Base-by-base conservation (phyloP, 2,113 vertebrate genomes). In the Circaetus gallicus region DNA sequence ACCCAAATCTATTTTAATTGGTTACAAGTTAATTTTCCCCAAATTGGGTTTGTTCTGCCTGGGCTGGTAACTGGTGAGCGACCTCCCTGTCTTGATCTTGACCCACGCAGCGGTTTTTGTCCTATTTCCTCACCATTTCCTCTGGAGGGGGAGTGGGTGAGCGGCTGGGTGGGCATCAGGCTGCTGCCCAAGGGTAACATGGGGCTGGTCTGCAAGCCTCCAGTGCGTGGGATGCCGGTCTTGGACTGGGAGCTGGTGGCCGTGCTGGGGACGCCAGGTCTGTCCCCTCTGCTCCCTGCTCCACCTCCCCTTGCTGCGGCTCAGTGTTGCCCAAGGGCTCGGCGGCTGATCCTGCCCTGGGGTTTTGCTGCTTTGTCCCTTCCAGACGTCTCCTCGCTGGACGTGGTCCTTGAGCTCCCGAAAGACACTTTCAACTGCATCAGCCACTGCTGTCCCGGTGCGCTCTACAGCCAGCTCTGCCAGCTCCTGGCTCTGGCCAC, bases 401-500 rank as follows among this genome's bases (percentile, higher is more conserved):
- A 98, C 22, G 91, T 96, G 1, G 90, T 98, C 73, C 97, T 95
- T 36, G 73, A 95, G 31, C 95, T 98, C 76, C 97, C 99, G 72
- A 96, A 77, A 22, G 96, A 97, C 42, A 42, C 99, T 36, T 98
- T 98, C 97, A 85, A 97, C 62, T 94, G 97, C 19, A 47, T 99
- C 67, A 98, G 98, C 61, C 99, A 99, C 96, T 99, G 98, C 82
- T 99, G 99, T 18, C 97, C 98, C 13, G 97, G 98, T 7, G 69
- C 86, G 12, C 97, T 99, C 76, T 99, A 99, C 63, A 94, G 98
- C 6, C 98, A 91, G 24, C 81, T 99, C 59, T 99, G 98, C 86
- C 97, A 93, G 67, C 95, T 99, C 31, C 97, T 99, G 89, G 98
- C 98, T 7, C 94, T 99, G 62, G 98, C 98, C 63, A 93, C 95